phyloP scores from a whole-genome alignment of 2,113 vertebrate genomes.

The Poecile atricapillus region DNA sequence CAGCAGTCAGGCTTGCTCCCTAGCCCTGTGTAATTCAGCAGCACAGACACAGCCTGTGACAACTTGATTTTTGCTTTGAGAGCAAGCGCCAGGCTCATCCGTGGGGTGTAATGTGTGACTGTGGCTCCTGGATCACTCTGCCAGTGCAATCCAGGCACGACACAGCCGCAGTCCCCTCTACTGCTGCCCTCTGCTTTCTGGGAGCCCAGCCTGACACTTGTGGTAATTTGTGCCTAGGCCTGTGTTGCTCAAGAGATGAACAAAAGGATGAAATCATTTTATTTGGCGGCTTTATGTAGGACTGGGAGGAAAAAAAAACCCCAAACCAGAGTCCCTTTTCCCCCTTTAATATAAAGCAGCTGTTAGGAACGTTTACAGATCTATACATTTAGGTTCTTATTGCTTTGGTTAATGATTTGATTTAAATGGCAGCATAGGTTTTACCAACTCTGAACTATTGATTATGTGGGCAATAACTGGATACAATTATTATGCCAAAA shows the following conservation, averaged over 20 bases:
- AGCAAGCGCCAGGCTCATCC: background rate
- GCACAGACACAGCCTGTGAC: background rate
- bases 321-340: background rate
- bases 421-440: background rate
- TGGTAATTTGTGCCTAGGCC: background rate
- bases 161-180: background rate
- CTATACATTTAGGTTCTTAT: background rate
- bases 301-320: rapidly evolving
- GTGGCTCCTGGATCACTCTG: background rate
- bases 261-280: conserved; percentile 2
- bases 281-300: background rate
- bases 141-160: background rate
- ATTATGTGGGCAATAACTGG: conserved; percentile 12
- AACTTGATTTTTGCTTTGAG: conserved; percentile 7
- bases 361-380: background rate
- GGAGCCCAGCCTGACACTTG: background rate
- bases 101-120: background rate
- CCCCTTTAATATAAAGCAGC: background rate
- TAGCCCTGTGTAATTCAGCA: background rate
- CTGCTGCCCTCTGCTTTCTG: background rate
- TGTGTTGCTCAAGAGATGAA: background rate
- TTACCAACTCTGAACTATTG: background rate
- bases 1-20: background rate
- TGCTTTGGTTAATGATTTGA: background rate
- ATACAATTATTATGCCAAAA: conserved; percentile 12